These are phyloP conservation scores for Ammodramus savannarum DNA, from an alignment of 2,113 vertebrate genomes.

Conservation along the genomic window DNA sequence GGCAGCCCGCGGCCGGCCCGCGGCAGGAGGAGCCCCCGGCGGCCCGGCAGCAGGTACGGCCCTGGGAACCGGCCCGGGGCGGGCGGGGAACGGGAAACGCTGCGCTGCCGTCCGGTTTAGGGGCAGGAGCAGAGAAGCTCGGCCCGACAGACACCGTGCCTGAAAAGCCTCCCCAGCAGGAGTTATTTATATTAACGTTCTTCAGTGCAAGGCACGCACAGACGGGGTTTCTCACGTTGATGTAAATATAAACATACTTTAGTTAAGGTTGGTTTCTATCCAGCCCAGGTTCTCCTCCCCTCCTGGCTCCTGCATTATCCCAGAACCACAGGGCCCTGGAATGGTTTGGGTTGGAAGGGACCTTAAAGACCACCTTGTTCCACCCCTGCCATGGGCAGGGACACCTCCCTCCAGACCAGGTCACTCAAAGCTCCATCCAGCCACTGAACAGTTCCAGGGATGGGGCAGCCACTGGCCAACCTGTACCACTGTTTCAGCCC, in stretches of 20 bases:
- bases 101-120: not conserved
- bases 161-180: no score
- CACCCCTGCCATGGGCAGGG: not conserved
- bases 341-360: not conserved
- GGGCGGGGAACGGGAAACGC: not conserved
- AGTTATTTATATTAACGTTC: not conserved
- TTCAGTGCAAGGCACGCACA: accelerated
- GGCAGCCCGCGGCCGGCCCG: constrained; percentile 15
- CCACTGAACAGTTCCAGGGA: not conserved
- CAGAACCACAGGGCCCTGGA: not conserved
- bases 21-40: constrained; percentile 59
- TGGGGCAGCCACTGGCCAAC: not conserved
- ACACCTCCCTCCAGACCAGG: not conserved
- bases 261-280: accelerated
- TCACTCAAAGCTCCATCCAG: not conserved
- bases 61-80: not conserved
- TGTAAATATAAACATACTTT: no score
- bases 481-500: not conserved
- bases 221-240: not conserved
- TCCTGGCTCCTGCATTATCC: not conserved
- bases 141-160: not conserved
- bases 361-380: not conserved
- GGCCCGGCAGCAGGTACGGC: constrained; percentile 71
- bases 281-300: not conserved
- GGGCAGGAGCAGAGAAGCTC: not conserved